A percentile compares a stretch with the other conserved stretches of the same genome.
phyloP scores from a whole-genome alignment of 2,797 vertebrate species.

The Harpagifer antarcticus region DNA sequence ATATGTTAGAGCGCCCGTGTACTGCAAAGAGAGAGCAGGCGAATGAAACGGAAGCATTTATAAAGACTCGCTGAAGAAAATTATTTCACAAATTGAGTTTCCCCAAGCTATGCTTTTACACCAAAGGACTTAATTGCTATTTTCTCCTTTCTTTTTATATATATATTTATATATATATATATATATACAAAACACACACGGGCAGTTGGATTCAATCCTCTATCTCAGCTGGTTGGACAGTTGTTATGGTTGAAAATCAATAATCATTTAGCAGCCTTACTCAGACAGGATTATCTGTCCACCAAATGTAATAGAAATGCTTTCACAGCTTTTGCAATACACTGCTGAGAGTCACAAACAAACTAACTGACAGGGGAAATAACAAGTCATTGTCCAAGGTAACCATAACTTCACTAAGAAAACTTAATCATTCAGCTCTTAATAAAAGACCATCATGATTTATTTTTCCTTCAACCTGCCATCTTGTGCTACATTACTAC shows the following conservation, averaged over 20 bases:
- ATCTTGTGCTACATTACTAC: not conserved
- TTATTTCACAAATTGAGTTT: not conserved
- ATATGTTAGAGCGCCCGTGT: slow-evolving; percentile 96
- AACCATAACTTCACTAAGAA: slow-evolving; percentile 1
- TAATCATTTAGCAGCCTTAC: slow-evolving; percentile 7
- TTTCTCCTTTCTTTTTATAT: not conserved
- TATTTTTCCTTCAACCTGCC: not conserved
- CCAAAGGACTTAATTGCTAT: not conserved
- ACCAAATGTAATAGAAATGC: slow-evolving; percentile 10
- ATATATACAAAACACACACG: slow-evolving; percentile 7
- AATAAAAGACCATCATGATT: slow-evolving; percentile 3
- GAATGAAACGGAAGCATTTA: slow-evolving; percentile 7
- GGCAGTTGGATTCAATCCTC: slow-evolving; percentile 16
- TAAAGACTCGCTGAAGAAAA: slow-evolving; percentile 1
- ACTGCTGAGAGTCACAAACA: slow-evolving; percentile 27
- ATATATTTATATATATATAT: slow-evolving; percentile 12
- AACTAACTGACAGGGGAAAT: slow-evolving; percentile 25
- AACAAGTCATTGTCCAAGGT: not conserved
- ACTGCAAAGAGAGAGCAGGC: slow-evolving; percentile 81
- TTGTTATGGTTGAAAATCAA: slow-evolving; percentile 29
- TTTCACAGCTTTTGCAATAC: slow-evolving; percentile 31
- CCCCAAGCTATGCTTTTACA: slow-evolving; percentile 3
- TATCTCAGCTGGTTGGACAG: not conserved
- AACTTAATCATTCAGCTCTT: slow-evolving; percentile 2
- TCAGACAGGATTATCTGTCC: slow-evolving; percentile 11